Evolutionary conservation across 2,113 vertebrate species (phyloP).

Genomic region (Oplegnathus fasciatus): DNA sequence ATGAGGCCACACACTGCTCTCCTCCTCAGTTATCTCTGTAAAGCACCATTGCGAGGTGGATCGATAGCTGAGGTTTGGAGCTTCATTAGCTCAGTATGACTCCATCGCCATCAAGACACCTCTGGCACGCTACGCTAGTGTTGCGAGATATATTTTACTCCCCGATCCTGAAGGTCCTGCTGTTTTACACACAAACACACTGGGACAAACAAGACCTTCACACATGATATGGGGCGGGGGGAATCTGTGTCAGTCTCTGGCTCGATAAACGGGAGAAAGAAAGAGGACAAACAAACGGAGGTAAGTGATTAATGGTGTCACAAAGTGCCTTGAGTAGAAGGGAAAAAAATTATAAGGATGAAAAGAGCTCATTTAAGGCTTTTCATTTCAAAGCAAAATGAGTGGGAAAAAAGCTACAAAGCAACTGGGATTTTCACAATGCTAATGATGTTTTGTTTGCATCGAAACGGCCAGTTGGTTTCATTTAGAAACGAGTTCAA

Average conservation of each 20-base stretch:
- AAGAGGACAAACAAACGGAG: constrained; percentile 68
- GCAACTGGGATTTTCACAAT: constrained; percentile 52
- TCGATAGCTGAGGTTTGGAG: constrained; percentile 80
- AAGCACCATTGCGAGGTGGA: constrained; percentile 73
- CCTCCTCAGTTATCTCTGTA: constrained; percentile 76
- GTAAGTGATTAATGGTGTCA: constrained; percentile 73
- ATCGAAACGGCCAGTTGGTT: constrained; percentile 68
- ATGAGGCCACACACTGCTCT: constrained; percentile 75
- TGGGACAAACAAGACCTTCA: constrained; percentile 63
- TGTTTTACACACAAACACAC: constrained; percentile 73
- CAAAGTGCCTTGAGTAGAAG: constrained; percentile 60
- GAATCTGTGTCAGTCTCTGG: constrained; percentile 56
- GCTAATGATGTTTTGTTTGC: constrained; percentile 72
- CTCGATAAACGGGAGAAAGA: constrained; percentile 71
- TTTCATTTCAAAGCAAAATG: constrained; percentile 61
- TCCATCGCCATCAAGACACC: constrained; percentile 77
- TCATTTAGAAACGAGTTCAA: constrained; percentile 74
- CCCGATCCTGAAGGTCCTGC: constrained; percentile 66
- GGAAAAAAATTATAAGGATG: constrained; percentile 52
- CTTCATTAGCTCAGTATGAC: constrained; percentile 80
- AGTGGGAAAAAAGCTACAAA: constrained; percentile 27
- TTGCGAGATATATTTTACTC: constrained; percentile 71
- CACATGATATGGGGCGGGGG: constrained; percentile 37
- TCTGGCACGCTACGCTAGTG: constrained; percentile 67
- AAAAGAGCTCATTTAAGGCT: constrained; percentile 65